A percentile compares a stretch with the other conserved stretches of the same genome.
phyloP scores from a whole-genome alignment of 2,113 vertebrate genomes.

The Spea bombifrons region DNA sequence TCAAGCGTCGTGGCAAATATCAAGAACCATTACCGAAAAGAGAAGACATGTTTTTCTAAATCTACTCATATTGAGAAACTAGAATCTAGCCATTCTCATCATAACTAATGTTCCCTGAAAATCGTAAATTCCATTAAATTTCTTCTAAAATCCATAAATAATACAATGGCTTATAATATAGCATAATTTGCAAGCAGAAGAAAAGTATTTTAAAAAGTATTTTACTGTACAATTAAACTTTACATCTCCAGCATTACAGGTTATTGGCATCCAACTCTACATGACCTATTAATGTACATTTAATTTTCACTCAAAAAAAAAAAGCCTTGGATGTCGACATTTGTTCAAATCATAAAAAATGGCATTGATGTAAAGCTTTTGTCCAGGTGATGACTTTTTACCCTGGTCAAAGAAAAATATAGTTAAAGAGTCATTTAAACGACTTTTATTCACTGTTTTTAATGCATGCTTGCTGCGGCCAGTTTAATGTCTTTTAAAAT shows the following conservation, averaged over 20 bases:
- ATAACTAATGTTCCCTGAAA: background rate
- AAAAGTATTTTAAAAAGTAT: background rate
- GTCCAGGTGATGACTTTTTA: background rate
- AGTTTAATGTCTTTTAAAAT: no score
- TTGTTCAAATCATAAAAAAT: background rate
- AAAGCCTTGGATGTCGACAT: background rate
- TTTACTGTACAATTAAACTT: background rate
- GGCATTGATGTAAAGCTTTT: background rate
- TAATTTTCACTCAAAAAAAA: background rate
- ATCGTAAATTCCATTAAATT: background rate
- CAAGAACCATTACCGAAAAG: background rate
- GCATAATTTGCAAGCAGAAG: background rate
- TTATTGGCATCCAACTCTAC: background rate
- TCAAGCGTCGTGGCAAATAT: slow-evolving; percentile 5
- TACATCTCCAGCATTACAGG: background rate
- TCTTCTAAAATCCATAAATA: background rate
- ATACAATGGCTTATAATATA: background rate
- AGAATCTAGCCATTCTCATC: background rate
- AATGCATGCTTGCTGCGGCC: no score
- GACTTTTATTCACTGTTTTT: no score
- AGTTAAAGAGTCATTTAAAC: background rate
- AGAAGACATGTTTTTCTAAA: background rate
- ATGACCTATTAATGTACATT: slow-evolving; percentile 4
- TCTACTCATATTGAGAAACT: background rate
- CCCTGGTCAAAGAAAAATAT: background rate